Evolutionary conservation across 2,113 vertebrate genomes (phyloP), one percentile per base, ranked within the genome.

Genomic region (Sorex fumeus): DNA sequence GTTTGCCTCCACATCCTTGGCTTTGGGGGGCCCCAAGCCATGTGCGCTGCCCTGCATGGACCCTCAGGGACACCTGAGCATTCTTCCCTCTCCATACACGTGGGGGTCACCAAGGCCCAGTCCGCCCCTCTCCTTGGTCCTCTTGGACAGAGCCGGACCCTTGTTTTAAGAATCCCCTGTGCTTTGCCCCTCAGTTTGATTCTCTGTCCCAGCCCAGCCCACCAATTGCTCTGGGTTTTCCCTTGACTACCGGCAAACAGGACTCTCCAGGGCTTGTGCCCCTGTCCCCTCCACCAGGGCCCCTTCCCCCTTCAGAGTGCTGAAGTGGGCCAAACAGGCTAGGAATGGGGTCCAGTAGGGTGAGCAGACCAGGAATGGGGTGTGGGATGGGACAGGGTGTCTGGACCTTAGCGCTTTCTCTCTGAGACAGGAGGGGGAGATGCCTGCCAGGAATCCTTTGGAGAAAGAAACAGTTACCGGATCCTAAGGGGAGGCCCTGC

Each of bases 401-500:
- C 80, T 27, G 87, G 47, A 66, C 32, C 53, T 8, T 10, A 15
- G 66, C 15, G 43, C 32, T 40, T 53, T 79, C 50, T 8, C 69
- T 60, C 53, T 74, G 71, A 87, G 45, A 69, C 10, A 30, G 53
- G 32, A 53, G 21, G 4, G 11, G 15, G 53, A 90, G 30, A 50
- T 43, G 50, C 53, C 90, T 67, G 77, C n/a, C 60, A 57, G 57
- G 32, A 87, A 85, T 9, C 23, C 30, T 88, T 89, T 66, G 34
- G 87, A 84, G 88, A 90, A 82, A 90, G 84, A 87, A 64, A 30
- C 6, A 34, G 67, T 36, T 77, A 60, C 19, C 64, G 66, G 34
- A 34, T 5, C 64, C 12, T 1, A 16, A 34, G 66, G 60, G 21
- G 60, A 18, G 27, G 27, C 23, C 64, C 23, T 66, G 64, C 25